Conservation (phyloP, 2,888 invertebrate genomes). For the Lasioglossum malachurum region DNA sequence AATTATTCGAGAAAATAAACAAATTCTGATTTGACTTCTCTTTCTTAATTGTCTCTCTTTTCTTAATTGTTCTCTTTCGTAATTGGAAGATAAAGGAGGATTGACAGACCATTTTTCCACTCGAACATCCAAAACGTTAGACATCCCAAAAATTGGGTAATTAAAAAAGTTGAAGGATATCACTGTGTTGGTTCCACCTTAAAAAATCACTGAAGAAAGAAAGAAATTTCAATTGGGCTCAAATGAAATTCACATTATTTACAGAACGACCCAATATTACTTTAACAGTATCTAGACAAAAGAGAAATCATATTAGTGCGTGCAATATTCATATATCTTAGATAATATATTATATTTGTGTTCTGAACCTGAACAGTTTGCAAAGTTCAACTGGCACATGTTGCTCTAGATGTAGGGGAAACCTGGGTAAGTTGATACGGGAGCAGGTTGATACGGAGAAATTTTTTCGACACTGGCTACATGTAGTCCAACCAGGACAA, state of each 20-base stretch:
- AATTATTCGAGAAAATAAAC: too few relatives aligned
- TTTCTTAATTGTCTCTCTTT: too few relatives aligned
- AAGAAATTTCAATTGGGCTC: too few relatives aligned
- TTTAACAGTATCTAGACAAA: background rate
- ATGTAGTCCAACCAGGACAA: background rate
- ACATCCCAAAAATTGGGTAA: too few relatives aligned
- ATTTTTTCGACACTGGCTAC: background rate
- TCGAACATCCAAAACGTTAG: too few relatives aligned
- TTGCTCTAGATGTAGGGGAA: background rate
- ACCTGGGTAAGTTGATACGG: constrained; percentile 3
- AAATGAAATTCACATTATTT: background rate
- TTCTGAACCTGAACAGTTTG: background rate
- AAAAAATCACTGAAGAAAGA: too few relatives aligned
- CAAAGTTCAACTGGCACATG: background rate
- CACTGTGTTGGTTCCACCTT: too few relatives aligned
- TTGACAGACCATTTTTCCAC: too few relatives aligned
- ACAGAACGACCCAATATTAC: background rate
- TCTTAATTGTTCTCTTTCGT: too few relatives aligned
- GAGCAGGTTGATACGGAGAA: background rate
- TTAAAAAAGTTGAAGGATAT: too few relatives aligned
- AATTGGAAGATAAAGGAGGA: too few relatives aligned
- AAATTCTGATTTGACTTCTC: too few relatives aligned
- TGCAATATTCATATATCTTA: background rate
- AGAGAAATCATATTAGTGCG: background rate
- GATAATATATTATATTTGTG: background rate